Evolutionary conservation across 2,888 invertebrate genomes (phyloP), one percentile per base, ranked within the genome.

Genomic region (Torymus texanus): DNA sequence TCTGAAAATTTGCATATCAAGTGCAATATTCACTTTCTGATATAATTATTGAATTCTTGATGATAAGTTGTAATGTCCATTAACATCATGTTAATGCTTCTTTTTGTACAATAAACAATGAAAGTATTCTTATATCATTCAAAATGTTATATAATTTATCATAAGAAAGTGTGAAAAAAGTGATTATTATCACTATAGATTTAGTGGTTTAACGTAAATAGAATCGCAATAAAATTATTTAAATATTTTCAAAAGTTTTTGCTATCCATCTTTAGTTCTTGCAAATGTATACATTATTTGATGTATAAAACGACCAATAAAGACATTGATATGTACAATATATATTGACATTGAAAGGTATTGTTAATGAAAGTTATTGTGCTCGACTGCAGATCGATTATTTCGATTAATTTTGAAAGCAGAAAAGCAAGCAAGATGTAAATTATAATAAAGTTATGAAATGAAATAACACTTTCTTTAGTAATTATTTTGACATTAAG

Each of bases 361-460:
- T 29, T 50, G 71, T 73, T 29, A 13, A 62, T 13, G 21, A 63
- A 55, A 56, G 41, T 73, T 62, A 16, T 72, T 72, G 24, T 53
- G 53, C 50, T 21, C 24, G 50, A 62, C 61, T 62, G 62, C 51
- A 13, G 24, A 61, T 62, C 62, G 53, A 62, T 12, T 12, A 18
- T 61, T 11, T 53, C 12, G 62, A 72, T 55, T 53, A 55, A 55
- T 63, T 73, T 55, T 61, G 13, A 24, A 29, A 24, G 53, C 24
- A 55, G 53, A 8, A 41, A 29, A 62, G 41, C 50, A 58, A 50
- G 21, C 18, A 16, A 29, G 56, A 41, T 56, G 56, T 74, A 62
- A 62, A 74, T 21, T 74, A 58, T 21, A 74, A 74, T 74, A 74
- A 74, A 74, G 50, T 56, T 63, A 58, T 21, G 21, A 74, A 58